Conservation (phyloP, 2,113 vertebrate species). For the Pluvialis apricaria region DNA sequence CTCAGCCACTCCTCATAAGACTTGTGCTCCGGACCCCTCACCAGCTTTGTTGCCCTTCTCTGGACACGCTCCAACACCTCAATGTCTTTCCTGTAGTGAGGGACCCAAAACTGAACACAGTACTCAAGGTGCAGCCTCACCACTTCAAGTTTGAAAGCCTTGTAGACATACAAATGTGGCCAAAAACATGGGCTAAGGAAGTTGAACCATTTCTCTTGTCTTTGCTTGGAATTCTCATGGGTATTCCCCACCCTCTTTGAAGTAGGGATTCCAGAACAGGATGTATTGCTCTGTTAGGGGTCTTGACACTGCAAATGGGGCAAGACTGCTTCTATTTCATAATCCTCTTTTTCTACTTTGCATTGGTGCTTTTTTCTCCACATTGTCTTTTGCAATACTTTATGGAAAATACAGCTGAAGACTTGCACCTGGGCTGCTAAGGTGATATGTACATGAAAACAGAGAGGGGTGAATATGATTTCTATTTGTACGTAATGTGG, state of each 20-base stretch:
- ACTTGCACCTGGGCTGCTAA: background rate
- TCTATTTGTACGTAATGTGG: background rate
- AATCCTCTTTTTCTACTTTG: background rate
- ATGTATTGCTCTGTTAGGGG: background rate
- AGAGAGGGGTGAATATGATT: background rate
- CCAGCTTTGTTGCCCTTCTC: background rate
- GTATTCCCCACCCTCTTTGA: background rate
- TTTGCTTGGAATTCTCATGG: background rate
- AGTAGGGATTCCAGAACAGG: background rate
- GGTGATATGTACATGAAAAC: background rate
- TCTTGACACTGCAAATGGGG: background rate
- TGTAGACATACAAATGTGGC: background rate
- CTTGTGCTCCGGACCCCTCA: background rate
- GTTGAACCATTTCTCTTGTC: accelerated
- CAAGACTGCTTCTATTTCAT: background rate
- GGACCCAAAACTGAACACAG: background rate
- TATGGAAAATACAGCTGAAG: background rate
- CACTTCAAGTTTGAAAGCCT: background rate
- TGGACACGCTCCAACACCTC: background rate
- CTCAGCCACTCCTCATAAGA: background rate
- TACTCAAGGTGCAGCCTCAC: background rate
- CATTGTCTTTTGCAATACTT: background rate
- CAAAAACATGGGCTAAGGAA: background rate
- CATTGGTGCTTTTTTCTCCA: background rate
- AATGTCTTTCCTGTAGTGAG: background rate